A percentile compares a stretch with the other conserved stretches of the same genome.
These are phyloP conservation scores for Heliconius erato DNA, from an alignment of 2,888 invertebrate genomes.

Conservation along the genomic window DNA sequence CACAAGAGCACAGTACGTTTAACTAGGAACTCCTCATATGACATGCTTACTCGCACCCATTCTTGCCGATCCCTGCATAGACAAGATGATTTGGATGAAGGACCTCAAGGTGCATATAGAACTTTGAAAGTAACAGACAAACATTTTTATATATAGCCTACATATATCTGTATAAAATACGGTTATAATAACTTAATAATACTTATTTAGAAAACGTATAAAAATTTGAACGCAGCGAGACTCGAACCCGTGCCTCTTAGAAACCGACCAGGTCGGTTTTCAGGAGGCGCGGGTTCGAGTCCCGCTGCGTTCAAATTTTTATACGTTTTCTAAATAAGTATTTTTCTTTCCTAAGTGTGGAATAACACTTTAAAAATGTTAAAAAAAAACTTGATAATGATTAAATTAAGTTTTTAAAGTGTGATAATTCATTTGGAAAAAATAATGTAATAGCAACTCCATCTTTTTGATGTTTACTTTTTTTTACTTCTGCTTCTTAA, in stretches of 20 bases:
- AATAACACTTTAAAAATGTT: no score
- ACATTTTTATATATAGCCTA: slow-evolving; percentile 60
- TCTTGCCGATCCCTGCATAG: slow-evolving; percentile 73
- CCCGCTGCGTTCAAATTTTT: no score
- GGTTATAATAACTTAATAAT: not conserved
- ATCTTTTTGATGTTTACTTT: not conserved
- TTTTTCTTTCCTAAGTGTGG: no score
- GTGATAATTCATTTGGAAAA: no score
- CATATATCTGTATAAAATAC: not conserved
- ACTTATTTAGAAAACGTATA: no score
- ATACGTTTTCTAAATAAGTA: no score
- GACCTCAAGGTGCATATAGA: slow-evolving; percentile 75
- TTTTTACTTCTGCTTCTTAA: not conserved
- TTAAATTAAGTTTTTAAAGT: no score
- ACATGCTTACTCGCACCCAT: slow-evolving; percentile 75
- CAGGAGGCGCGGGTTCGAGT: no score
- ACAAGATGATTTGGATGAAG: slow-evolving; percentile 74
- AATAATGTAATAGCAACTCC: not conserved
- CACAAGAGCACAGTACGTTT: slow-evolving; percentile 70
- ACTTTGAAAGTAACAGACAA: slow-evolving; percentile 70
- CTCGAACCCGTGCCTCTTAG: no score
- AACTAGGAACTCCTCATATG: slow-evolving; percentile 71
- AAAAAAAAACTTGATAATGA: no score
- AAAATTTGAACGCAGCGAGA: no score
- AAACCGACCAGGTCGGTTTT: no score